A percentile compares a stretch with the other conserved stretches of the same genome.
These are phyloP conservation scores for Cyrtodaria siliqua DNA, from an alignment of 2,888 invertebrate species.

Conservation along the genomic window DNA sequence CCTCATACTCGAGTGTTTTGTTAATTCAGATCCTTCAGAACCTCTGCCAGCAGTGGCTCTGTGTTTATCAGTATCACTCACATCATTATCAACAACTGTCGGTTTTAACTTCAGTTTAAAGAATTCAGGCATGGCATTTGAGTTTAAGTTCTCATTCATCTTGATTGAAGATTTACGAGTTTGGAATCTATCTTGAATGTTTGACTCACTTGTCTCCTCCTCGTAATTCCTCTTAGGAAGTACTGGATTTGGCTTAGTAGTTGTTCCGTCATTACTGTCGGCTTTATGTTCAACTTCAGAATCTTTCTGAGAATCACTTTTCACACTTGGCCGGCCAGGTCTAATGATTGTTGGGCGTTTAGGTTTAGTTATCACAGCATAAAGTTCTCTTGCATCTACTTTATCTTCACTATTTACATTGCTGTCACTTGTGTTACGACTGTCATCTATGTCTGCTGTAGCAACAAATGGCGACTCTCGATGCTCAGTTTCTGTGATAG, in stretches of 20 bases:
- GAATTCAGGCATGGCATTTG: slow-evolving; percentile 45
- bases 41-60: slow-evolving; percentile 22
- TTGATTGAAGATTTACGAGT: no score
- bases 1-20: slow-evolving; percentile 1
- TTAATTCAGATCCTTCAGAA: no score
- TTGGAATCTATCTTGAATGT: no score
- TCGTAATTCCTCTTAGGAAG: background rate
- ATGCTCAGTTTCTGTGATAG: background rate
- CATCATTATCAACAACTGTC: slow-evolving; percentile 27
- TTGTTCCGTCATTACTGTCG: background rate
- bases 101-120: slow-evolving; percentile 59
- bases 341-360: slow-evolving; percentile 70
- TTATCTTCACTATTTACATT: background rate
- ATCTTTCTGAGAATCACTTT: background rate
- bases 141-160: background rate
- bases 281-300: background rate
- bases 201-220: background rate
- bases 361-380: slow-evolving; percentile 66
- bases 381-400: slow-evolving; percentile 11
- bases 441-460: background rate
- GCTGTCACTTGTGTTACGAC: no score
- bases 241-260: background rate
- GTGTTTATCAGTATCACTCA: slow-evolving; percentile 3
- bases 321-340: slow-evolving; percentile 37
- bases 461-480: background rate